Conservation (phyloP, 2,888 invertebrate genomes). For the Rhorus exstirpatorius region DNA sequence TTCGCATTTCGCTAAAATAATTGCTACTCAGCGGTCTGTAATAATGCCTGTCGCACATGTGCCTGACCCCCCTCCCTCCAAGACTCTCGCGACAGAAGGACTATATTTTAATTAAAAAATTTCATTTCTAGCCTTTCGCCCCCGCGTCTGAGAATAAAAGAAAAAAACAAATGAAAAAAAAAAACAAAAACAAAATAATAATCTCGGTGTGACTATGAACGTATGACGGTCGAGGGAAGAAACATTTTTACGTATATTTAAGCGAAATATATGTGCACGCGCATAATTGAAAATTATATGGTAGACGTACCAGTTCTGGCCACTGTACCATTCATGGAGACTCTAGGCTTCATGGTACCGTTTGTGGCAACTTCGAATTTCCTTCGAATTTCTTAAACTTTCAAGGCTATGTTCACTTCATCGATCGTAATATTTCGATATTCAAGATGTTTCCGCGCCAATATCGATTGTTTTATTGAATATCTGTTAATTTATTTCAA, state of each 20-base stretch:
- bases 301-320: no score
- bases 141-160: not conserved
- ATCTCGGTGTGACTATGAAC: not conserved
- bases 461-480: no score
- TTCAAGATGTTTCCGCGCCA: no score
- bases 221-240: not conserved
- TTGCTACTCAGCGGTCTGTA: conserved; percentile 46
- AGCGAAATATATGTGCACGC: no score
- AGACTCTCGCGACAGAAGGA: conserved; percentile 21
- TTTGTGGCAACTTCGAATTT: no score
- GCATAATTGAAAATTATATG: no score
- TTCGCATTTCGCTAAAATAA: conserved; percentile 37
- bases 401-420: no score
- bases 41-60: conserved; percentile 44
- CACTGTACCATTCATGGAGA: no score
- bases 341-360: no score
- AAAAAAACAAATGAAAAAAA: not conserved
- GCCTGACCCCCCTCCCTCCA: conserved; percentile 3
- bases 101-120: conserved; percentile 58
- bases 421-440: no score
- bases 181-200: conserved; percentile 5
- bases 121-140: conserved; percentile 17
- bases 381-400: no score
- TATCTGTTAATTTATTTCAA: no score
- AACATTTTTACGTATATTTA: not conserved